These are phyloP conservation scores for Tragelaphus buxtoni DNA, from an alignment of 2,113 vertebrate genomes.

Conservation along the genomic window DNA sequence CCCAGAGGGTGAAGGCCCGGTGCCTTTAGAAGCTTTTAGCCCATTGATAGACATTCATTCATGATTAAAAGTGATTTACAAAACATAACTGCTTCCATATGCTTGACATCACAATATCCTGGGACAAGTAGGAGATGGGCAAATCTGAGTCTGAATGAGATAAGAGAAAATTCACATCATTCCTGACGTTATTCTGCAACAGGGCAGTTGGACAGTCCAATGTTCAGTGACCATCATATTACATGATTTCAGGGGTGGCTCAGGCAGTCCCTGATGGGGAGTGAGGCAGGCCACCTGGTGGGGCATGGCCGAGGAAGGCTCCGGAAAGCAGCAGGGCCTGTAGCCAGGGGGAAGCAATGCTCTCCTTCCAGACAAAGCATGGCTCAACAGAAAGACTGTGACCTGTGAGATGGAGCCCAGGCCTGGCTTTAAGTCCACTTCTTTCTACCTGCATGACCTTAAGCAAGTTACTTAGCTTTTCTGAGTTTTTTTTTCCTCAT, in stretches of 20 bases:
- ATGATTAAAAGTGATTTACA: background rate
- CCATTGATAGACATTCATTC: background rate
- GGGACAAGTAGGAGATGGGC: background rate
- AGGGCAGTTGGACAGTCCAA: background rate
- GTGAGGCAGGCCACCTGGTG: background rate
- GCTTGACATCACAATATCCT: background rate
- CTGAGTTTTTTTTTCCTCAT: background rate
- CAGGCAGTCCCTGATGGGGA: background rate
- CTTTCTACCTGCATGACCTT: background rate
- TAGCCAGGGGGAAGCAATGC: fast-evolving
- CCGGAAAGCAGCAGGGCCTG: background rate
- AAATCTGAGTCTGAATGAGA: background rate
- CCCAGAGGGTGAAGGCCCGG: background rate
- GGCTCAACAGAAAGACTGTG: too few species aligned
- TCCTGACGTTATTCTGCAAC: too few species aligned
- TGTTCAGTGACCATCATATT: background rate
- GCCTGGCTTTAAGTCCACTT: background rate
- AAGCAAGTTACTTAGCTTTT: background rate
- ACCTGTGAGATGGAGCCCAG: background rate
- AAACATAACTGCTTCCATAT: background rate
- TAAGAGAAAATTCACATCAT: background rate
- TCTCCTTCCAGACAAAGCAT: background rate
- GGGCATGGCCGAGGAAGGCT: background rate
- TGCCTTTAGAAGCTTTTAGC: background rate
- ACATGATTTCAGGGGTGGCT: background rate